phyloP scores from a whole-genome alignment of 2,888 invertebrate species.

The Hoplodrina ambigua region DNA sequence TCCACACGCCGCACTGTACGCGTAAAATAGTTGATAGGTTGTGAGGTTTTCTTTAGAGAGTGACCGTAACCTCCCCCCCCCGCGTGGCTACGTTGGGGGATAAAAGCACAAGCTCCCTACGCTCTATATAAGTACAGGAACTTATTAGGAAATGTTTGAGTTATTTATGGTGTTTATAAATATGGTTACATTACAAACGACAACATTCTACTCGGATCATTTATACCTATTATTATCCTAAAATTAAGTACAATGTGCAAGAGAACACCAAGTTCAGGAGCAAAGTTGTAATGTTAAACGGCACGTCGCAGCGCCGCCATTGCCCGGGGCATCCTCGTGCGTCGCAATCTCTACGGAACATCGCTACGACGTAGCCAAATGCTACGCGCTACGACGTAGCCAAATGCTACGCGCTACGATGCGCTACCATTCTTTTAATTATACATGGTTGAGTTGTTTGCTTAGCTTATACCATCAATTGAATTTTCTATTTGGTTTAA shows the following conservation, averaged over 20 bases:
- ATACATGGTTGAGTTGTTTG: no score
- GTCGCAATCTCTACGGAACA: slow-evolving; percentile 38
- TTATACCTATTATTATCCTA: slow-evolving; percentile 8
- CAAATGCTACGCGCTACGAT: neutral
- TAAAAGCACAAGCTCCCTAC: no score
- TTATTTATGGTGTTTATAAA: neutral
- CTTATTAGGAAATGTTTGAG: no score
- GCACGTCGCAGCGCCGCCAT: slow-evolving; percentile 5
- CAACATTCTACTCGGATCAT: neutral
- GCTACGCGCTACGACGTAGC: slow-evolving; percentile 46
- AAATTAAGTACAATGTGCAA: slow-evolving; percentile 15
- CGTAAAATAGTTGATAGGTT: no score
- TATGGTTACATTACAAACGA: neutral
- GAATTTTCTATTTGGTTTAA: no score
- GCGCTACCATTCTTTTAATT: no score
- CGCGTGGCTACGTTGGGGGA: no score
- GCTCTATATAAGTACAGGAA: no score
- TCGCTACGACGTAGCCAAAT: slow-evolving; percentile 35
- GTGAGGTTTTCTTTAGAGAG: no score
- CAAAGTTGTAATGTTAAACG: slow-evolving; percentile 26
- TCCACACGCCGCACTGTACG: no score
- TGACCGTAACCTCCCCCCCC: no score
- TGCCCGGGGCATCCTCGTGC: slow-evolving; percentile 23
- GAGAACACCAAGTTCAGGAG: slow-evolving; percentile 22
- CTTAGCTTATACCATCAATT: no score